phyloP scores from a whole-genome alignment of 2,113 vertebrate genomes.

The Gymnobelideus leadbeateri region DNA sequence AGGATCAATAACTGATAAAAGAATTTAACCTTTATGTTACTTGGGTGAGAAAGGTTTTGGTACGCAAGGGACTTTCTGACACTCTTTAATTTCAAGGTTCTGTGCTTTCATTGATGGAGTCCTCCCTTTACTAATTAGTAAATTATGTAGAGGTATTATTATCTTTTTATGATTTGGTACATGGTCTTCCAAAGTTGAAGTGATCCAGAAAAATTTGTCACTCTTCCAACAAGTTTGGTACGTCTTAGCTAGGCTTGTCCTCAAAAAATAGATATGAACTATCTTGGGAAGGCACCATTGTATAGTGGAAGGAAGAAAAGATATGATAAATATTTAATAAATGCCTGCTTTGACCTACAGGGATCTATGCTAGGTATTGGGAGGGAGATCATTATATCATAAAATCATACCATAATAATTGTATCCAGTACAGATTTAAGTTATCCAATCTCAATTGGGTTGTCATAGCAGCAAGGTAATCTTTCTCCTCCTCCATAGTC shows the following conservation, averaged over 20 bases:
- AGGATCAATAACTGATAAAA: neutral
- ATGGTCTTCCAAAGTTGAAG: neutral
- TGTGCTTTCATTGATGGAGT: neutral
- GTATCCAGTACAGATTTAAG: neutral
- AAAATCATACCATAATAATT: neutral
- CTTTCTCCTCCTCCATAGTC: neutral
- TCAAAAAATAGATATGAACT: neutral
- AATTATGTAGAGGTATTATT: neutral
- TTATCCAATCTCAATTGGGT: neutral
- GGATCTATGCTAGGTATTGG: neutral
- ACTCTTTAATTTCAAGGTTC: neutral
- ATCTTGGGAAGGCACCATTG: neutral
- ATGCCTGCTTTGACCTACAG: neutral
- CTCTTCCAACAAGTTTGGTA: neutral
- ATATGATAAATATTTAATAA: neutral
- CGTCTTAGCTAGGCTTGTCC: neutral
- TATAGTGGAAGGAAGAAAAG: neutral
- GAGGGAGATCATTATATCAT: neutral
- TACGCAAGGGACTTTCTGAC: neutral
- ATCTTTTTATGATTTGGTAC: neutral
- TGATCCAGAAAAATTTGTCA: neutral
- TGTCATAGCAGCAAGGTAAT: neutral
- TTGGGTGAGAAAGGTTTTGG: neutral
- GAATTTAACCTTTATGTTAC: neutral
- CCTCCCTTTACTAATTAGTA: neutral